Base-by-base conservation (phyloP, 2,888 invertebrate species). In the Drosophila setosimentum region DNA sequence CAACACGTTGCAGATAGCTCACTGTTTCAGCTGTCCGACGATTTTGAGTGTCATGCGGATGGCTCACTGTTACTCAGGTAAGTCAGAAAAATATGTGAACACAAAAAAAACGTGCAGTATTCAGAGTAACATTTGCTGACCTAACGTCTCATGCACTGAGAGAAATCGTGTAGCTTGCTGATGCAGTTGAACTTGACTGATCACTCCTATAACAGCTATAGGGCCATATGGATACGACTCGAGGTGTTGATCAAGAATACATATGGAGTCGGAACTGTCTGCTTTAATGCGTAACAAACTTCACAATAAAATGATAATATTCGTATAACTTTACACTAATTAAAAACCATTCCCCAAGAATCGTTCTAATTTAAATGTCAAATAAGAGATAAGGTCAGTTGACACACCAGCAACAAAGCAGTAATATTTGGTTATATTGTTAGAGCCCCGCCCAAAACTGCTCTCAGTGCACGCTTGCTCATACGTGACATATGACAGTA, bases 31-130 rank as follows among this genome's bases (percentile, higher is more conserved):
- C 85, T 88, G 16, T 91, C 89, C 68, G 93, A 93, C 69, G 94
- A 94, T 24, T 93, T 94, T 29, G 94, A 94, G 82, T 92, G 94
- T 48, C 93, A 94, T 76, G 92, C 94, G 5, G 94, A 96, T 91
- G 95, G 96, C 18, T 94, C 94, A 8, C 93, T 95, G 18, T 94
- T 95, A 27, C 93, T 96, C 32, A 95, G 95, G 96, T 96, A 80
- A 92, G 91, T 73, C 51, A 27, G 30, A 21, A 30, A 8, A 27
- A 27, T 16, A 10, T 10, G 10, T 21, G 2, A 8, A 10, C 2
- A 49, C 32, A 32, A 21, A 18, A 7, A 18, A 24, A 54, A 27
- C 3, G 7, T 16, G n/a, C n/a, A 21, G n/a, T 35, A 5, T n/a
- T 18, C 37, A 37, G 8, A 35, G 24, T 4, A 18, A 6, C 18